Base-by-base conservation (phyloP, 2,888 invertebrate species). In the Lycophotia porphyrea region DNA sequence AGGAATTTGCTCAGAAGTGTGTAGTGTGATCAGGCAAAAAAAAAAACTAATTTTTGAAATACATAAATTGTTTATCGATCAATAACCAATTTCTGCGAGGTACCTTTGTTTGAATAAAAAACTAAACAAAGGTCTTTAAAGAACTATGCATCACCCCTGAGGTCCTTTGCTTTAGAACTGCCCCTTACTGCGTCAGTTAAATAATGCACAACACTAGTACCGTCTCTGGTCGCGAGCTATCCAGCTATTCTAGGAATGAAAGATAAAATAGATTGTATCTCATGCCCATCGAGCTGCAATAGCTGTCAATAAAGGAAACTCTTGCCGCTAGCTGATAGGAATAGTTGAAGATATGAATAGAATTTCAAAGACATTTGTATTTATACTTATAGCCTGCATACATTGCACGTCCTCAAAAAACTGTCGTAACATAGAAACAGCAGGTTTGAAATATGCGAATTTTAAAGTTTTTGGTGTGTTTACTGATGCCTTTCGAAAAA, bases 251-350 rank as follows among this genome's bases (percentile, higher is more conserved):
- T 49, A 63, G 61, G 34, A 52, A 74, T 69, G 31, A 18, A 70
- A 71, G 81, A 84, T 84, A 76, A 76, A 84, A 76, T 34, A 55
- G 80, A 84, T 80, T 65, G 58, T 61, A 74, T 73, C 74, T 61
- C 39, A 44, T 42, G 55, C 67, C 47, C 34, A 65, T 64, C 71
- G 70, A 55, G 34, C 58, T 52, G 64, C 42, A 34, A 76, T 74
- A 58, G 81, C 65, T 76, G 76, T 63, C 70, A 70, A 49, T 84
- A 72, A n/a, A 84, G 74, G 76, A 81, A 84, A 81, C 74, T 71
- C 58, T 61, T 66, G 68, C 44, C 73, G 49, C 47, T 55, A 36
- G 39, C 31, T 27, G 49, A 58, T 27, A n/a, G 67, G 42, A 73
- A 74, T 36, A 68, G 72, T 42, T 49, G 44, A 24, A 55, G 27